Conservation (phyloP, 2,888 invertebrate species). For the Cordilura impudica region DNA sequence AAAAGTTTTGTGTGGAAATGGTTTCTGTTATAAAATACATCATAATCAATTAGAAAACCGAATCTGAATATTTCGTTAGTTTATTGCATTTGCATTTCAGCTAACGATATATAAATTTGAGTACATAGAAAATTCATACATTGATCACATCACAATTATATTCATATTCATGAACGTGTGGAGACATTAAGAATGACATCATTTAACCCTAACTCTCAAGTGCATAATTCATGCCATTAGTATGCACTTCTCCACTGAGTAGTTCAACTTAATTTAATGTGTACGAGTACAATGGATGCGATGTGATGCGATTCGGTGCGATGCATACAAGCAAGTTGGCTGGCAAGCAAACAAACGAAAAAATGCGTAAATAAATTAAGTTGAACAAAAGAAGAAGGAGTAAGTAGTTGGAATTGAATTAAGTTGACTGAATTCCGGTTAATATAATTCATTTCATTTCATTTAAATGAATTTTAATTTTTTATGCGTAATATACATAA, state of each 20-base stretch:
- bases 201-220: slow-evolving; percentile 57
- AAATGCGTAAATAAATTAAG: background rate
- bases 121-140: no score
- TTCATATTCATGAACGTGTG: background rate
- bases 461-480: slow-evolving; percentile 20
- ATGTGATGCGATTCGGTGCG: no score
- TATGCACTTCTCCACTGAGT: background rate
- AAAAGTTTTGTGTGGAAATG: no score
- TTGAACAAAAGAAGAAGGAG: slow-evolving; percentile 6
- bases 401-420: slow-evolving; percentile 1
- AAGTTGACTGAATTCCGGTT: slow-evolving; percentile 20
- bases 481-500: background rate
- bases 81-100: no score
- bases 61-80: no score
- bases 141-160: background rate
- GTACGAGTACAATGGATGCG: background rate
- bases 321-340: no score
- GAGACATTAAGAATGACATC: slow-evolving; percentile 47
- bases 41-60: no score
- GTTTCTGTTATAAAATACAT: no score
- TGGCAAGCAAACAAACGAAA: no score
- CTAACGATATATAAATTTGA: no score
- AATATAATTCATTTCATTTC: slow-evolving; percentile 16
- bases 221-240: slow-evolving; percentile 45
- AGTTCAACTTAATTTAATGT: background rate